phyloP scores from a whole-genome alignment of 1,140 invertebrate species.

The Maconellicoccus hirsutus region DNA sequence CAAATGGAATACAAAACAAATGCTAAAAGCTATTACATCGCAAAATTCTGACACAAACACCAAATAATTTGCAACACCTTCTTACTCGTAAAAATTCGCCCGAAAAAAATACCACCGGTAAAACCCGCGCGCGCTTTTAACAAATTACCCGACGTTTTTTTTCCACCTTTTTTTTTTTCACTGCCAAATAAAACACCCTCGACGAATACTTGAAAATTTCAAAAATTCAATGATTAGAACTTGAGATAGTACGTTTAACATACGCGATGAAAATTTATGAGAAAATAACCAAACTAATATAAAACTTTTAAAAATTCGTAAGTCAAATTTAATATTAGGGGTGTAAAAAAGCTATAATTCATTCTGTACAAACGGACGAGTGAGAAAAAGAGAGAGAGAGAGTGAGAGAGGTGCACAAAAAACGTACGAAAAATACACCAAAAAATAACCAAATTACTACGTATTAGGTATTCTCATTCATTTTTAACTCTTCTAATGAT shows the following conservation, averaged over 20 bases:
- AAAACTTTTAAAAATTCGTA: background rate
- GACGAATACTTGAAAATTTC: background rate
- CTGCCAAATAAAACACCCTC: background rate
- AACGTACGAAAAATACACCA: background rate
- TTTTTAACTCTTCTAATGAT: background rate
- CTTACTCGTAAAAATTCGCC: background rate
- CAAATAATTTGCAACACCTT: background rate
- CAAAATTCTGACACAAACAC: background rate
- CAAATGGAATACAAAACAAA: too few relatives aligned
- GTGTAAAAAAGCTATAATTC: conserved; percentile 7
- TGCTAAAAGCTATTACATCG: too few relatives aligned
- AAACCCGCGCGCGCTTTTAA: background rate
- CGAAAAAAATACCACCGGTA: background rate
- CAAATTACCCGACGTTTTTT: background rate
- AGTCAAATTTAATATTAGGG: conserved; percentile 4
- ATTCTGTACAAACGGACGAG: background rate
- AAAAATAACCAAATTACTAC: background rate
- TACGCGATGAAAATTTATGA: background rate
- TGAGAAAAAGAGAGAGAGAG: too few relatives aligned
- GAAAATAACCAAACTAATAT: background rate
- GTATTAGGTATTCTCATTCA: background rate
- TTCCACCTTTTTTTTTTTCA: background rate
- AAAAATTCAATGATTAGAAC: background rate
- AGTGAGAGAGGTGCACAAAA: too few relatives aligned
- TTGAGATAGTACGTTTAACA: background rate